Base-by-base conservation (phyloP, 1,140 invertebrate genomes). In the Scylla paramamosain region DNA sequence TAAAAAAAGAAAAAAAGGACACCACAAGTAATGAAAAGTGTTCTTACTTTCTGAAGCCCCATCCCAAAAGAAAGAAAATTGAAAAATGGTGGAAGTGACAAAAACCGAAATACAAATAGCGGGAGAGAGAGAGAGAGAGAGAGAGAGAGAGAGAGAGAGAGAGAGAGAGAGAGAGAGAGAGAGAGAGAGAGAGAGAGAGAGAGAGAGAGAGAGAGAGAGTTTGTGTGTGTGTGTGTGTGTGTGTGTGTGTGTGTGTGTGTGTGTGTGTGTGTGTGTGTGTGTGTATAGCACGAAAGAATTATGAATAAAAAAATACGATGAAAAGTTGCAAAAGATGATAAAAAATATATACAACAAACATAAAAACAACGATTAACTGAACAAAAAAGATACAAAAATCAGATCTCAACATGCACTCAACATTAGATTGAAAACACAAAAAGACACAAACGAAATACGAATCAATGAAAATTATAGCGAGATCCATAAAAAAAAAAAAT, bases 81-180 rank as follows among this genome's bases (percentile, higher is more conserved):
- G 25, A 39, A 86, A 29, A 86, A 39, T 39, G 28, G 28, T 39
- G 25, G 83, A 31, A 86, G 28, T 86, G 28, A 31, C 83, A 29
- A 31, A 86, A 86, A 31, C 10, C 83, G 6, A 28, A 39, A 39
- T 29, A 28, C 28, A 25, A 86, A 86, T 31, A 86, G 10, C 83
- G 25, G 83, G 32, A 86, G 32, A 39, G 83, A 86, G 83, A 29
- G 83, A 86, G 32, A 39, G 32, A 86, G 32, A 86, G 83, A 86
- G 83, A 86, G 83, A 39, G 83, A 86, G 32, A 39, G 32, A 86
- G 32, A 86, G 28, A 86, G 83, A 39, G 83, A 86, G 32, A 86
- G 32, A 86, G 28, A 86, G 32, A 39, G 28, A 39, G 83, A 31
- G 83, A 86, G 32, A 39, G 83, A 86, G 83, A 29, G 28, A 31